Base-by-base conservation (phyloP, 2,888 invertebrate species). In the Chymomyza fuscimana region DNA sequence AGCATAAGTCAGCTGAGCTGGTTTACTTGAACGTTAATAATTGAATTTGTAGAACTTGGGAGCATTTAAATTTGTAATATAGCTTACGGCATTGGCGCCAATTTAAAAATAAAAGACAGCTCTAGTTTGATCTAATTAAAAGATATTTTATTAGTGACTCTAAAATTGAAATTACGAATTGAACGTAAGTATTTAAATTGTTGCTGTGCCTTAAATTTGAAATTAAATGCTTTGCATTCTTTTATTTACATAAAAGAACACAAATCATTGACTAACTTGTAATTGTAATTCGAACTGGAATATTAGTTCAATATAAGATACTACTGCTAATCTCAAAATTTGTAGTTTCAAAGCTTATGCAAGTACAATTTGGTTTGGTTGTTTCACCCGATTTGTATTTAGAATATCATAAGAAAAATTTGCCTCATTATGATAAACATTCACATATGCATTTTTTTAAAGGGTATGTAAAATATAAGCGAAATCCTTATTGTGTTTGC, bases 121-220 rank as follows among this genome's bases (percentile, higher is more conserved):
- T 19, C 61, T 40, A 15, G 40, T 46, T 46, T 46, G 40, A 46
- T 46, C 40, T 46, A 46, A 46, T 46, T 46, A 46, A 46, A 46
- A 46, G 40, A 59, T 63, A 67, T 68, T 76, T 81, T 74, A 78
- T 82, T 83, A 65, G 73, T 70, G 74, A 70, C 70, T 68, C 77
- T 81, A 77, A 62, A 72, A 66, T 79, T 75, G 65, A 73, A 77
- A 79, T 73, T 83, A 86, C 83, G 83, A 63, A 58, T 76, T 12
- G 61, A 81, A 78, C 81, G 81, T 81, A 83, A 77, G 74, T 86
- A 70, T 70, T 82, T 46, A 72, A 72, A 22, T 65, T 73, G 63
- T 79, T 71, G 60, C 68, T 63, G 77, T 84, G 75, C 72, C 70
- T 65, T 78, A 19, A 58, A 5, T 76, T 77, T 73, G 73, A 80